Conservation (phyloP, 2,113 vertebrate genomes). For the Peromyscus polionotus region DNA sequence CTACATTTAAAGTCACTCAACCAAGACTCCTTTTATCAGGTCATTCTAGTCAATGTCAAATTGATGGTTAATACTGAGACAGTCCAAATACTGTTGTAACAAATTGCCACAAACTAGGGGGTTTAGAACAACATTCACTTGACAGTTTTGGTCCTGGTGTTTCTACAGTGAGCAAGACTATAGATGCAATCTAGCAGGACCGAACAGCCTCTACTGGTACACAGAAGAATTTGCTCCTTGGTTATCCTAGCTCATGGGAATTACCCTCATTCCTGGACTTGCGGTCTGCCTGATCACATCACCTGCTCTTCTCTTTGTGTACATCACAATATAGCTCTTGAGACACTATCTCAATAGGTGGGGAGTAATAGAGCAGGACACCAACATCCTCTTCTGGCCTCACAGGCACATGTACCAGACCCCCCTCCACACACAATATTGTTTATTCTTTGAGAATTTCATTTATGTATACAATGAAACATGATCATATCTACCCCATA, state of each 20-base stretch:
- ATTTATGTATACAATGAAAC: neutral
- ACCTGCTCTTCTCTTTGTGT: neutral
- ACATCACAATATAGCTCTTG: neutral
- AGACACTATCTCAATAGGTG: neutral
- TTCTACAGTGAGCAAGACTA: neutral
- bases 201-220: accelerated
- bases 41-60: neutral
- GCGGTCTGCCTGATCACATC: neutral
- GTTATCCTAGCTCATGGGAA: neutral
- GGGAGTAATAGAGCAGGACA: neutral
- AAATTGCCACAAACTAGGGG: neutral
- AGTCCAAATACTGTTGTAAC: neutral
- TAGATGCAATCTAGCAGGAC: neutral
- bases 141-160: neutral
- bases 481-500: neutral
- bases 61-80: neutral
- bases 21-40: neutral
- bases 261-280: neutral
- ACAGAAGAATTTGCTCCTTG: neutral
- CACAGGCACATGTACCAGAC: neutral
- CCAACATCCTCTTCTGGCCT: neutral
- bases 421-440: neutral
- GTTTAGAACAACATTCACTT: neutral
- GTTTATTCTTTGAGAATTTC: neutral
- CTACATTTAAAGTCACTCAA: neutral